These are phyloP conservation scores for Ianthella basta DNA, from an alignment of 37 sponge, comb jelly and placozoan genomes.

Conservation along the genomic window DNA sequence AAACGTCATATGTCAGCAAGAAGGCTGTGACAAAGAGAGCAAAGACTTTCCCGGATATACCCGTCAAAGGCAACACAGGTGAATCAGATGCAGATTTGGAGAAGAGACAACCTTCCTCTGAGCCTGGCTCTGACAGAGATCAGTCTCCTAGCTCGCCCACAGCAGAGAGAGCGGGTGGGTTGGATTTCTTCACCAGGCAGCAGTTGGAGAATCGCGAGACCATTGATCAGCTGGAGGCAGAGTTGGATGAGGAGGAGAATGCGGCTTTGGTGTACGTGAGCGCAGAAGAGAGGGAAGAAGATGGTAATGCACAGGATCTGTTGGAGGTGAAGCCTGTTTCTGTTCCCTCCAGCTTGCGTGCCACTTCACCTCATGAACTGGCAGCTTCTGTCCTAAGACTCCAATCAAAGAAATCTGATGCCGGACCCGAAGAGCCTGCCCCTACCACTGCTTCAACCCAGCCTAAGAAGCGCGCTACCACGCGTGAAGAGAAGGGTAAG, in stretches of 20 bases:
- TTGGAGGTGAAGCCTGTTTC: background rate
- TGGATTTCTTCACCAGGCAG: too few species aligned
- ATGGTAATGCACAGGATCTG: background rate
- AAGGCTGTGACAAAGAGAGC: background rate
- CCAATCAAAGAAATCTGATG: background rate
- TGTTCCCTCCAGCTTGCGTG: background rate
- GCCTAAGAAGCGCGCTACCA: too few species aligned
- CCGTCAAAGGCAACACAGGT: too few species aligned
- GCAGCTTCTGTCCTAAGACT: conserved; percentile 61
- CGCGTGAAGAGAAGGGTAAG: background rate
- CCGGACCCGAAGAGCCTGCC: background rate
- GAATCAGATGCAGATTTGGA: too few species aligned
- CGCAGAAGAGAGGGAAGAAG: background rate
- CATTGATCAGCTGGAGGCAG: too few species aligned
- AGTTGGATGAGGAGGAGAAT: too few species aligned
- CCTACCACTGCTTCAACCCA: background rate
- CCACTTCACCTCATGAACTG: conserved; percentile 65
- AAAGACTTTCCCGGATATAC: too few species aligned
- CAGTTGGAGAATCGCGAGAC: too few species aligned
- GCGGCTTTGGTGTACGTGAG: background rate
- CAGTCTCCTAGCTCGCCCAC: too few species aligned
- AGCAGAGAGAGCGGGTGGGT: too few species aligned
- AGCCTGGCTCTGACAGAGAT: too few species aligned
- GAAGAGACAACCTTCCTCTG: too few species aligned
- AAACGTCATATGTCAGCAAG: background rate